phyloP scores from a whole-genome alignment of 2,797 vertebrate species.

The Epinephelus awoara region DNA sequence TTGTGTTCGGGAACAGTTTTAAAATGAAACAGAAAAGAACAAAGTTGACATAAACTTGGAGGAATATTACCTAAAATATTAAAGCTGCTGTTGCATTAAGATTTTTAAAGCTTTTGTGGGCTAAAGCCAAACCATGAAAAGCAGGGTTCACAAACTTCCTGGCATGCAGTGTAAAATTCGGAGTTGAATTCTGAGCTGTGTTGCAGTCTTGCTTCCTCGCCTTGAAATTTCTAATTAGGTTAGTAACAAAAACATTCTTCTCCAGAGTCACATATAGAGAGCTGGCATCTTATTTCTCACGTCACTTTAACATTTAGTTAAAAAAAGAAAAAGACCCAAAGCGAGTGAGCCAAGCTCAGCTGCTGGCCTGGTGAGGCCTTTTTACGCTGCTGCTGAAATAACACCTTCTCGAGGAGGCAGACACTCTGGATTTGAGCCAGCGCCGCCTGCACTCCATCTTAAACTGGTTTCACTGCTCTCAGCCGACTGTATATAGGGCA shows the following conservation, averaged over 20 bases:
- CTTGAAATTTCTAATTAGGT: not conserved
- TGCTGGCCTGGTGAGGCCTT: slow-evolving; percentile 28
- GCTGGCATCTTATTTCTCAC: slow-evolving; percentile 17
- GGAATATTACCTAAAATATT: not conserved
- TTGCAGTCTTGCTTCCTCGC: not conserved
- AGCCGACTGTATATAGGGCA: not conserved
- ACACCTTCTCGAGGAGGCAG: slow-evolving; percentile 47
- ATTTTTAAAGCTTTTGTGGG: not conserved
- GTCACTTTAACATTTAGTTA: slow-evolving; percentile 19
- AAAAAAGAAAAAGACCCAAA: not conserved
- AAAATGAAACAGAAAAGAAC: not conserved
- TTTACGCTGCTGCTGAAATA: slow-evolving; percentile 49
- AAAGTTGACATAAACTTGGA: not conserved
- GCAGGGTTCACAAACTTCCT: not conserved
- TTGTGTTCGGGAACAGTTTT: no score
- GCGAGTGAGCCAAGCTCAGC: not conserved
- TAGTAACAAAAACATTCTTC: not conserved
- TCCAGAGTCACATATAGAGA: not conserved
- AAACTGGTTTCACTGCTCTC: slow-evolving; percentile 42
- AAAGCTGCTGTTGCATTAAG: not conserved
- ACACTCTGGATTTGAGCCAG: slow-evolving; percentile 50
- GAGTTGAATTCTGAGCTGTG: not conserved
- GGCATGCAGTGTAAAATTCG: not conserved
- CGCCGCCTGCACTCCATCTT: slow-evolving; percentile 35
- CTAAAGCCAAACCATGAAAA: not conserved